Conservation (phyloP, 2,797 vertebrate species). For the Scomberomorus guttatus region DNA sequence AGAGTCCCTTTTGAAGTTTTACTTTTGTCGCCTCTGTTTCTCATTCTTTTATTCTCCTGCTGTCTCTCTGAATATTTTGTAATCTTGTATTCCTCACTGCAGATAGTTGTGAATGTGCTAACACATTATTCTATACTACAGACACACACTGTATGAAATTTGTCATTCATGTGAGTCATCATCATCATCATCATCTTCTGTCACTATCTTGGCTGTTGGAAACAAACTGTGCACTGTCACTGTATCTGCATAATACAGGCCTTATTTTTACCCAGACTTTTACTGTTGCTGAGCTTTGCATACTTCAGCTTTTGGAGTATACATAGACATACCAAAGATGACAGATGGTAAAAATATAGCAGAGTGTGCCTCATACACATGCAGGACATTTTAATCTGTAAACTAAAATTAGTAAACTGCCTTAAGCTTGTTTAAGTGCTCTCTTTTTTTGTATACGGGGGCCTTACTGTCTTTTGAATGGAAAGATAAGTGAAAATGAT, state of each 20-base stretch:
- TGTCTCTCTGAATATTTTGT: conserved; percentile 19
- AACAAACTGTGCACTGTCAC: conserved; percentile 25
- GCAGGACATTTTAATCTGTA: conserved; percentile 18
- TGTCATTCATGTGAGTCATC: conserved; percentile 37
- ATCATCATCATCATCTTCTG: conserved; percentile 36
- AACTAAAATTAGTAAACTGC: conserved; percentile 33
- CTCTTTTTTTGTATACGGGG: conserved; percentile 28
- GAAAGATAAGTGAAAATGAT: conserved; percentile 78
- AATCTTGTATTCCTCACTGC: not conserved
- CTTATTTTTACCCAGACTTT: conserved; percentile 60
- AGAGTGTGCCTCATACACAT: not conserved
- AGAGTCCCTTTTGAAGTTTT: conserved; percentile 44
- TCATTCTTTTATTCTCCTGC: not conserved
- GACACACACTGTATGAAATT: not conserved
- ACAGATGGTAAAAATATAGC: conserved; percentile 11
- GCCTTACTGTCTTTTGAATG: conserved; percentile 36
- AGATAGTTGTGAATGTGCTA: conserved; percentile 15
- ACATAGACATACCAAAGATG: no score
- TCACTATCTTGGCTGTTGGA: conserved; percentile 18
- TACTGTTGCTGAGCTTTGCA: conserved; percentile 8
- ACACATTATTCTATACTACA: conserved; percentile 15
- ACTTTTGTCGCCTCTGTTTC: conserved; percentile 21
- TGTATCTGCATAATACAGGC: conserved; percentile 30
- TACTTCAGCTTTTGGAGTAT: conserved; percentile 11
- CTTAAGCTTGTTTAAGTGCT: conserved; percentile 26